phyloP scores from a whole-genome alignment of 2,113 vertebrate species.

The Hylia prasina region DNA sequence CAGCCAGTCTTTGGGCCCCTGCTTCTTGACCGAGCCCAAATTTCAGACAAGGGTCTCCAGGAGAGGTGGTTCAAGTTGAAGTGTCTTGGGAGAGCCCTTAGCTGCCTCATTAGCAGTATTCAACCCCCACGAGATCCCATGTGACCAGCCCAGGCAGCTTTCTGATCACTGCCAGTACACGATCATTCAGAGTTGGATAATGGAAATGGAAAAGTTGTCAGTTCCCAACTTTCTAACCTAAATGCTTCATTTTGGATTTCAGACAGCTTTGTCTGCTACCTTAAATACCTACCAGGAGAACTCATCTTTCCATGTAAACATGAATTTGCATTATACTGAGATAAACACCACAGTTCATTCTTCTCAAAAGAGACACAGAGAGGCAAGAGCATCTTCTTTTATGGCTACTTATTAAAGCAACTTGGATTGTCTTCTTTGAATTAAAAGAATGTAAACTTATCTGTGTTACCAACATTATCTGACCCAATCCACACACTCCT shows the following conservation, averaged over 20 bases:
- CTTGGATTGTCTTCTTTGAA: neutral
- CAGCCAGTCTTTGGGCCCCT: neutral
- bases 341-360: neutral
- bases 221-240: neutral
- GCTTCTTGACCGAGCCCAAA: neutral
- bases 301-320: neutral
- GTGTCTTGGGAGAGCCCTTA: neutral
- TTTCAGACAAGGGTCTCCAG: neutral
- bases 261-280: neutral
- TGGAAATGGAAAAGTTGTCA: neutral
- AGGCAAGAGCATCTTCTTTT: neutral
- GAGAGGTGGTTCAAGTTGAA: neutral
- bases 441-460: neutral
- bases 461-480: neutral
- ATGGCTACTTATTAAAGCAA: neutral
- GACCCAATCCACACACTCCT: fast-evolving
- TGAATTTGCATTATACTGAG: neutral
- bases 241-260: neutral
- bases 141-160: neutral
- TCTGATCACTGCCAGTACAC: neutral
- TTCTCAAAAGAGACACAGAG: neutral
- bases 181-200: neutral
- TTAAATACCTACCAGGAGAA: neutral
- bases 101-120: neutral
- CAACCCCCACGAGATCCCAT: neutral